phyloP scores from a whole-genome alignment of 1,140 invertebrate species.

The Carposina sasakii region DNA sequence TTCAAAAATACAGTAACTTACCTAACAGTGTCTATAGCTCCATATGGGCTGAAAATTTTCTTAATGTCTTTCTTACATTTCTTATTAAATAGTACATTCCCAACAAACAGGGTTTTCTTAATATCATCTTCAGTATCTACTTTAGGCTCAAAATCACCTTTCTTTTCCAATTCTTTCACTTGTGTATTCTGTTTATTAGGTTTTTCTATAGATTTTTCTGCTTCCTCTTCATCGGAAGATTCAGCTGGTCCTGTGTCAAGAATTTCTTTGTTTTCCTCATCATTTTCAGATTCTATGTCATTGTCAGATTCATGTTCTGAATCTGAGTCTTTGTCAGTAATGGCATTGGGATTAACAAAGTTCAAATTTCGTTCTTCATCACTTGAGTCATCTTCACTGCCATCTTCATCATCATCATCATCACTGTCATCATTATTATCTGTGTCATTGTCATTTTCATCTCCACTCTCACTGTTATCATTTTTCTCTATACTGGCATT shows the following conservation, averaged over 20 bases:
- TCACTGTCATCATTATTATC: conserved; percentile 3
- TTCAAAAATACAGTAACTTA: conserved; percentile 21
- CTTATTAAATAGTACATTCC: conserved; percentile 76
- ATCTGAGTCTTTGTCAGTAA: conserved; percentile 54
- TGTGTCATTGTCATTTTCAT: conserved; percentile 5
- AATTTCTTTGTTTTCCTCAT: conserved; percentile 48
- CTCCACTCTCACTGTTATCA: too few species aligned
- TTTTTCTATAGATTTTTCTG: conserved; percentile 4
- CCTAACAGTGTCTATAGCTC: conserved; percentile 75
- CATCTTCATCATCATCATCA: neutral
- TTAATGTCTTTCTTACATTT: conserved; percentile 70
- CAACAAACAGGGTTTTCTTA: conserved; percentile 77
- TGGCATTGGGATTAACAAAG: conserved; percentile 54
- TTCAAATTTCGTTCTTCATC: conserved; percentile 18
- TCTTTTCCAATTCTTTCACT: conserved; percentile 19
- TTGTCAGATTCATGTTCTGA: conserved; percentile 64
- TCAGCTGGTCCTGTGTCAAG: conserved; percentile 32
- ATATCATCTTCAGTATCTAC: conserved; percentile 37
- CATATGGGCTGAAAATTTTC: conserved; percentile 76
- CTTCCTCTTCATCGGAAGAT: conserved; percentile 50
- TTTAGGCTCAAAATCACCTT: too few species aligned
- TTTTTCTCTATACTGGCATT: conserved; percentile 16
- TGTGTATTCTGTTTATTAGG: conserved; percentile 15
- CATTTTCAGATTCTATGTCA: conserved; percentile 59
- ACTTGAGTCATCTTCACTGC: conserved; percentile 15